phyloP scores from a whole-genome alignment of 2,888 invertebrate genomes.

The Melinaea menophilus region DNA sequence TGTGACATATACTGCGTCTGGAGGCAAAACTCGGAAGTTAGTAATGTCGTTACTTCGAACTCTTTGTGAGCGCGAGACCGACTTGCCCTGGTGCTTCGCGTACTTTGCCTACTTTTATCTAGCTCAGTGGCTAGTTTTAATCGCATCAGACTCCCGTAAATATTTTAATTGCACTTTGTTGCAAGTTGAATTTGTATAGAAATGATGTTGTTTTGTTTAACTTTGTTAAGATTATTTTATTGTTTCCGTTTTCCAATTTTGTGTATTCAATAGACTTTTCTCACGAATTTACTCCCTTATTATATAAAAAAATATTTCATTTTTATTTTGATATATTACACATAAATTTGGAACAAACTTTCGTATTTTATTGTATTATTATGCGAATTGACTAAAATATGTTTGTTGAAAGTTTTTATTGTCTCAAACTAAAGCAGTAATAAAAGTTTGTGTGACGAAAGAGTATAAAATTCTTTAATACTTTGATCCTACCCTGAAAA shows the following conservation, averaged over 20 bases:
- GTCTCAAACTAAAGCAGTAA: constrained; percentile 20
- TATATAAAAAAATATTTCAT: no score
- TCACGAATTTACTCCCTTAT: not conserved
- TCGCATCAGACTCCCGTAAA: constrained; percentile 2
- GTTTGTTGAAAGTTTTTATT: constrained; percentile 30
- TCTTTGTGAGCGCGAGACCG: constrained; percentile 43
- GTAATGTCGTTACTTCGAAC: constrained; percentile 53
- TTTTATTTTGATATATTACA: not conserved
- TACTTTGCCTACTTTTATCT: constrained; percentile 22
- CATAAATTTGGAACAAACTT: constrained; percentile 23
- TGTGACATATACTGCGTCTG: constrained; percentile 21
- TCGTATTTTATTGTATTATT: constrained; percentile 27
- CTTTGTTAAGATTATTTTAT: not conserved
- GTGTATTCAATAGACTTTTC: not conserved
- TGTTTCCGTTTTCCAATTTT: not conserved
- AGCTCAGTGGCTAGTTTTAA: constrained; percentile 6
- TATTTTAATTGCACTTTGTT: constrained; percentile 4
- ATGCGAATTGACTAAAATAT: constrained; percentile 28
- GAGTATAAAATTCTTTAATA: constrained; percentile 17
- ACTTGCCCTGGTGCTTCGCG: constrained; percentile 26
- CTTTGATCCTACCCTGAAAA: not conserved
- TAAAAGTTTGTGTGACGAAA: constrained; percentile 21
- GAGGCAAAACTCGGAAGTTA: constrained; percentile 38
- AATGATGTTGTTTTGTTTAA: not conserved
- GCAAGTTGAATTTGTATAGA: not conserved